Evolutionary conservation across 2,113 vertebrate genomes (phyloP), one percentile per base, ranked within the genome.

Genomic region (Vulpes vulpes): DNA sequence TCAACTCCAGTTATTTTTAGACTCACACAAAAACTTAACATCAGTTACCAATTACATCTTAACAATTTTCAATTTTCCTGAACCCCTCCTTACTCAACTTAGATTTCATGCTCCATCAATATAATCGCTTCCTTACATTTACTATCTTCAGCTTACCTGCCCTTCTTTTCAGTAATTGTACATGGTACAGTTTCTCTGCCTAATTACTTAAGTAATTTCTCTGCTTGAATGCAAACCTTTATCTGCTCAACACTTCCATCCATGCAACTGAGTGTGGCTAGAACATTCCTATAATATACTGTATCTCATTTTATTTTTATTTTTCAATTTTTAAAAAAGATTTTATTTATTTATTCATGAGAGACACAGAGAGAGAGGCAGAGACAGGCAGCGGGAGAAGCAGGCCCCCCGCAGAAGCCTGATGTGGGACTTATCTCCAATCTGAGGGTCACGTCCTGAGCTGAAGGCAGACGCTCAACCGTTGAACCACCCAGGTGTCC

Each of bases 41-140:
- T 91, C 32, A 84, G 3, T 85, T 30, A 14, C 43, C 74, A 51
- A 51, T 78, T 78, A 78, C 43, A 78, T 78, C 35, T 51, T 49
- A 59, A 60, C 62, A n/a, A 65, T 85, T 95, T 65, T 65, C 30
- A 49, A 91, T 91, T 84, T 84, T 91, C 69, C 30, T 65, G 35
- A 84, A 23, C 11, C 57, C 16, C 8, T 62, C 25, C 55, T 78
- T 51, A 30, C 35, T 55, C 62, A 80, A 11, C 43, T 80, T 91
- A 80, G 32, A 86, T 53, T 95, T 55, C 23, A 14, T 71, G 53
- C 7, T 95, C 20, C 27, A 30, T 59, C 20, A 51, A 60, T 60
- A 60, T 32, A 71, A 80, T 62, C 38, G 43, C 19, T 62, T 23
- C 38, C 3, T 71, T 80, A 35, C 32, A 10, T 55, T 92, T 80